These are phyloP conservation scores for Xiphophorus birchmanni DNA, from an alignment of 2,797 vertebrate species.

Conservation along the genomic window DNA sequence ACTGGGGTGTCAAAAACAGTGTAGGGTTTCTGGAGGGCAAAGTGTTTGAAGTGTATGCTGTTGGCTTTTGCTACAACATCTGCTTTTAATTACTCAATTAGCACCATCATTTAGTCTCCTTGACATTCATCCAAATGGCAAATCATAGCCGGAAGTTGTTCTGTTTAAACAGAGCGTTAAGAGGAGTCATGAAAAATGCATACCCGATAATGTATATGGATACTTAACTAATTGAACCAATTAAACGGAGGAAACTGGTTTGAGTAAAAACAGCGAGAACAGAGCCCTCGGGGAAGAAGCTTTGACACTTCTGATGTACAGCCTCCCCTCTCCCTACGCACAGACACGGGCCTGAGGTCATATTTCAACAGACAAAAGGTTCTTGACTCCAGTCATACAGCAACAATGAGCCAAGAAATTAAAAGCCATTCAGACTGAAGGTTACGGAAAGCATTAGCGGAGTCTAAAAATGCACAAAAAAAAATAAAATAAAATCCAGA, in stretches of 20 bases:
- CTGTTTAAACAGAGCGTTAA: slow-evolving; percentile 77
- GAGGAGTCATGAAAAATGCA: slow-evolving; percentile 84
- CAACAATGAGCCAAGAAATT: slow-evolving; percentile 59
- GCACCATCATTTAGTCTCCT: slow-evolving; percentile 82
- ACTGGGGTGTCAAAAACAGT: slow-evolving; percentile 84
- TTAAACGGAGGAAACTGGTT: slow-evolving; percentile 77
- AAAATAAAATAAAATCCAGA: neutral
- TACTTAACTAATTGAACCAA: slow-evolving; percentile 85
- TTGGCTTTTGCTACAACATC: slow-evolving; percentile 83
- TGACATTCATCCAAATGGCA: slow-evolving; percentile 83
- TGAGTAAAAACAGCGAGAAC: slow-evolving; percentile 65
- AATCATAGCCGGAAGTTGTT: slow-evolving; percentile 83
- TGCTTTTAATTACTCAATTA: slow-evolving; percentile 89
- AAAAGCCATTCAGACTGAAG: slow-evolving; percentile 53
- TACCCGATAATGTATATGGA: slow-evolving; percentile 80
- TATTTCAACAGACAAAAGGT: slow-evolving; percentile 81
- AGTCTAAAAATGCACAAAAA: neutral
- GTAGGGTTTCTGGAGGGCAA: slow-evolving; percentile 85
- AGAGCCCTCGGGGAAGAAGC: slow-evolving; percentile 70
- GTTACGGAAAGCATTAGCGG: slow-evolving; percentile 6
- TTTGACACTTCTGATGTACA: slow-evolving; percentile 81
- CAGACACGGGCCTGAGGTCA: slow-evolving; percentile 69
- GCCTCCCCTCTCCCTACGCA: slow-evolving; percentile 71
- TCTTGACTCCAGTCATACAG: slow-evolving; percentile 67
- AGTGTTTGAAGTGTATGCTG: slow-evolving; percentile 80